phyloP scores from a whole-genome alignment of 2,888 invertebrate genomes.

The Nomada ferruginata region DNA sequence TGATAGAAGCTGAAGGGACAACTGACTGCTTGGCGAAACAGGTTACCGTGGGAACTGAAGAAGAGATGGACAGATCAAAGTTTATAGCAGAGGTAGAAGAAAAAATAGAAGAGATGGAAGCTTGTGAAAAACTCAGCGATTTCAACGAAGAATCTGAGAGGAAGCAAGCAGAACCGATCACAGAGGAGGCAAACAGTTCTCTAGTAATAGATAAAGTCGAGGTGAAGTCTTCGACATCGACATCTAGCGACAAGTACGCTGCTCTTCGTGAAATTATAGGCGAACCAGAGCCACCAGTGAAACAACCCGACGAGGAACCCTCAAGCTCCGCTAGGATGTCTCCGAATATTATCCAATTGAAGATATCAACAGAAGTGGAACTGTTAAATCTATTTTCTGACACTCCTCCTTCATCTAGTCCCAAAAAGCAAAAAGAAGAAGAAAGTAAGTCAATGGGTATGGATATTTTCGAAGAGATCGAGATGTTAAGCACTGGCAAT shows the following conservation, averaged over 20 bases:
- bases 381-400: conserved; percentile 80
- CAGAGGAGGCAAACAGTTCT: conserved; percentile 62
- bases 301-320: conserved; percentile 65
- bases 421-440: conserved; percentile 73
- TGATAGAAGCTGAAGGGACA: conserved; percentile 1
- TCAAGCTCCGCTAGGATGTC: conserved; percentile 56
- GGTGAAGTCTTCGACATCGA: conserved; percentile 84
- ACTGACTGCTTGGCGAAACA: conserved; percentile 20
- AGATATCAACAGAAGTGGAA: conserved; percentile 75
- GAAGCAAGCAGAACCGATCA: conserved; percentile 44
- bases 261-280: conserved; percentile 91
- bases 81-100: conserved; percentile 53
- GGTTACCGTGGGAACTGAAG: conserved; percentile 53
- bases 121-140: conserved; percentile 60
- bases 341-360: conserved; percentile 61
- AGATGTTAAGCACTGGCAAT: conserved; percentile 78
- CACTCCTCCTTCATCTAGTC: conserved; percentile 69
- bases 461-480: conserved; percentile 82
- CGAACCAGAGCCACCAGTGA: conserved; percentile 72
- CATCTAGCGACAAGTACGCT: conserved; percentile 91
- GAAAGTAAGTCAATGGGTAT: conserved; percentile 74
- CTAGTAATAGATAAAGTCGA: conserved; percentile 80
- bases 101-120: conserved; percentile 54
- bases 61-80: conserved; percentile 59
- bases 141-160: conserved; percentile 61